Evolutionary conservation across 2,888 invertebrate genomes (phyloP), one percentile per base, ranked within the genome.

Genomic region (Thelaira solivaga): DNA sequence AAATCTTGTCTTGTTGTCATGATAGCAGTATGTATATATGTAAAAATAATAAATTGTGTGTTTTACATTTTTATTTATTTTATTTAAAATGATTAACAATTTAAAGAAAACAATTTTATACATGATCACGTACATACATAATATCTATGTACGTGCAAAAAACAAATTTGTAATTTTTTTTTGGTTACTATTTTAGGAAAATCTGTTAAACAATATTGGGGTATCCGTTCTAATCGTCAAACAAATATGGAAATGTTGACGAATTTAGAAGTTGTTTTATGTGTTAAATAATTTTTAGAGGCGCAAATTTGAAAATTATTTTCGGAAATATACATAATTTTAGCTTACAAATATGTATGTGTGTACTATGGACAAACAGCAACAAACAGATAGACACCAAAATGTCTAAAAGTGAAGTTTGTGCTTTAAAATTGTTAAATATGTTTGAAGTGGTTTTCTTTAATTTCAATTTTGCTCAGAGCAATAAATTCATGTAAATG

Each of bases 211-310:
- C n/a, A 71, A 47, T 39, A 31, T 24, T 10, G 7, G 34, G 24
- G 16, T 31, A 55, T 55, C 55, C 62, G 29, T 72, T 72, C 47
- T 64, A 57, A 57, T 20, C 47, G 39, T 64, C 31, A 1, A 2
- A 22, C 64, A 29, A 22, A 64, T 57, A 39, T 39, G 72, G 55
- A 18, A 11, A 11, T 39, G 29, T 31, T 72, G 31, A 41, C 69
- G 22, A 51, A 69, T 57, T 64, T 31, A 16, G 72, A 18, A 57
- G 64, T 64, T 47, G 55, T 47, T n/a, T n/a, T 64, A 57, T 72
- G 64, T 72, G 72, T 72, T 64, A 47, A 71, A 62, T 43, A 62
- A 62, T 53, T 43, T 71, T 61, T 18, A 34, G 20, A 57, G 72
- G 72, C 29, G 55, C 45, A 72, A 64, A 39, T 43, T 72, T 41